Evolutionary conservation across 1,140 invertebrate species (phyloP).

Genomic region (Diuraphis noxia): DNA sequence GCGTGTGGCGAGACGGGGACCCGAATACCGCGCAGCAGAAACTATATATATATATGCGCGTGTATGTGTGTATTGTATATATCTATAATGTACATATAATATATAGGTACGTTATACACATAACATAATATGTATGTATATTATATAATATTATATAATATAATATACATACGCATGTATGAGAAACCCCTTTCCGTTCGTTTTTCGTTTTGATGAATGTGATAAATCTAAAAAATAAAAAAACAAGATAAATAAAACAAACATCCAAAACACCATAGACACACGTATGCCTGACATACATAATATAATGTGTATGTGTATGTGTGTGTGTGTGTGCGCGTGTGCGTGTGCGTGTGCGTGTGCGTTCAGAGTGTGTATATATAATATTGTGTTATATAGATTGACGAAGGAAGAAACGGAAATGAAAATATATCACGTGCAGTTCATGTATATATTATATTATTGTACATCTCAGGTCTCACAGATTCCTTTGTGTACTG

Average conservation of each 20-base stretch:
- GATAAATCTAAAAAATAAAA: conserved; percentile 31
- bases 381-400: background rate
- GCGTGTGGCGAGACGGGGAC: background rate
- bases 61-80: background rate
- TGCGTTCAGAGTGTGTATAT: background rate
- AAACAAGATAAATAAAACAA: conserved; percentile 5
- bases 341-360: background rate
- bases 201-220: conserved; percentile 31
- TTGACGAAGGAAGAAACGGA: background rate
- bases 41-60: background rate
- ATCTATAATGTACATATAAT: background rate
- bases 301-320: too few species aligned
- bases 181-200: background rate
- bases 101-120: background rate
- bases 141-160: too few species aligned
- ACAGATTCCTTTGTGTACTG: background rate
- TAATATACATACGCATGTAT: too few species aligned
- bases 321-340: background rate
- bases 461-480: background rate
- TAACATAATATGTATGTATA: background rate
- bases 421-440: background rate
- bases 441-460: background rate
- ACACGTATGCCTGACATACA: background rate
- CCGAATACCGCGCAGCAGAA: too few species aligned
- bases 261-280: conserved; percentile 8